Evolutionary conservation across 2,888 invertebrate species (phyloP), one percentile per base, ranked within the genome.

Genomic region (Xestia c-nigrum): DNA sequence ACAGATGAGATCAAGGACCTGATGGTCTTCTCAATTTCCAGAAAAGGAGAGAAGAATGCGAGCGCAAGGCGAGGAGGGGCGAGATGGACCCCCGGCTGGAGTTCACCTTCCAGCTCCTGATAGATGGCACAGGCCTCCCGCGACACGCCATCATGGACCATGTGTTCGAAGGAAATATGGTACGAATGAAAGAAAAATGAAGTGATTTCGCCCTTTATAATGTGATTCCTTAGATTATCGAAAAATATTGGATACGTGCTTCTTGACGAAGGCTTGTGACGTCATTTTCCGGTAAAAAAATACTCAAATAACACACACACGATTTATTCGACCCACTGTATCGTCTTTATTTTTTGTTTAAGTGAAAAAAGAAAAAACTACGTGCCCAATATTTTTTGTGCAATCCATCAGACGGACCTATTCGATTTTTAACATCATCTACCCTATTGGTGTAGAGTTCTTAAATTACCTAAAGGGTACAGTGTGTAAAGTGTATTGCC

Each of bases 51-150:
- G 98, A 99, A 97, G 98, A 99, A 98, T 98, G 98, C 98, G 98
- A 99, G 97, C 97, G 98, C 89, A 98, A 98, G 92, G 98, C 98
- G 21, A 97, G 99, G 76, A 97, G 99, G 77, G 99, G 99, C 96
- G 99, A 99, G 94, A 99, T 99, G 98, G 99, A 99, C 95, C 98
- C 99, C 90, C 97, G 99, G 81, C 95, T 99, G 97, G 99, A 99
- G 96, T 99, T 98, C 95, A 98, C 98, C 78, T 99, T 99, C 95
- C 99, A 99, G 92, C 97, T 99, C 70, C 97, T 99, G 85, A 98
- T 98, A 92, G 98, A 99, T 90, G 98, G 98, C 72, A 98, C 98
- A 0, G 98, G 98, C 24, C 95, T 99, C 71, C 97, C 98, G 0
- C 95, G 99, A 50, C 98, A 98, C 93, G 98, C 98, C 90, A 98